phyloP scores from a whole-genome alignment of 2,113 vertebrate species.

The Hemiprocne comata region DNA sequence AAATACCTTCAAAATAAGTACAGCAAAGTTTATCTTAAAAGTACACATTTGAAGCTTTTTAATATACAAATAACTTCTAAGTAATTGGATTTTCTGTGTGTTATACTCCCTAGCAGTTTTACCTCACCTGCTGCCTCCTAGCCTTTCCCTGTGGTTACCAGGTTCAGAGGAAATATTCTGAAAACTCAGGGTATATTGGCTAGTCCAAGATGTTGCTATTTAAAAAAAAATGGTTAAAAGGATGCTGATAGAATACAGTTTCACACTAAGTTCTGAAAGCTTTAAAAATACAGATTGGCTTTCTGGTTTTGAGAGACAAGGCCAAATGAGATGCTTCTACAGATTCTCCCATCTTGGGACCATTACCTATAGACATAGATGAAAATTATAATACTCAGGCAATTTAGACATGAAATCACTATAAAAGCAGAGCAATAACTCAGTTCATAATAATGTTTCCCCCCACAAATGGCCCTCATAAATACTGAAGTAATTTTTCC shows the following conservation, averaged over 20 bases:
- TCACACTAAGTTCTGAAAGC: background rate
- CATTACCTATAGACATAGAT: background rate
- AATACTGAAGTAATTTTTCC: background rate
- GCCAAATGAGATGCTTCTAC: background rate
- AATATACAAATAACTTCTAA: constrained; percentile 39
- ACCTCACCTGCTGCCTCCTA: background rate
- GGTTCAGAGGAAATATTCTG: constrained; percentile 4
- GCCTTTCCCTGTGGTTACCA: background rate
- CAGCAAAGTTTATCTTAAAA: constrained; percentile 43
- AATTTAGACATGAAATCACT: background rate
- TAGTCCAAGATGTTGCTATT: background rate
- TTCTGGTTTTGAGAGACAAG: background rate
- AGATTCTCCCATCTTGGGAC: background rate
- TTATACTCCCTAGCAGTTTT: constrained; percentile 1
- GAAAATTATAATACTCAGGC: background rate
- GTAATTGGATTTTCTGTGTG: background rate
- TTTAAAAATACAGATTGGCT: background rate
- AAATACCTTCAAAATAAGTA: constrained; percentile 24
- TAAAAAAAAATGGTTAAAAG: background rate
- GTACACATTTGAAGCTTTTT: constrained; percentile 13
- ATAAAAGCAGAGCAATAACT: background rate
- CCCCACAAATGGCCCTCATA: background rate
- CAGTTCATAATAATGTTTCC: background rate
- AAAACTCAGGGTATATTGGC: background rate
- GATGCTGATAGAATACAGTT: background rate